These are phyloP conservation scores for Megalopta genalis DNA, from an alignment of 1,140 invertebrate genomes.

Conservation along the genomic window DNA sequence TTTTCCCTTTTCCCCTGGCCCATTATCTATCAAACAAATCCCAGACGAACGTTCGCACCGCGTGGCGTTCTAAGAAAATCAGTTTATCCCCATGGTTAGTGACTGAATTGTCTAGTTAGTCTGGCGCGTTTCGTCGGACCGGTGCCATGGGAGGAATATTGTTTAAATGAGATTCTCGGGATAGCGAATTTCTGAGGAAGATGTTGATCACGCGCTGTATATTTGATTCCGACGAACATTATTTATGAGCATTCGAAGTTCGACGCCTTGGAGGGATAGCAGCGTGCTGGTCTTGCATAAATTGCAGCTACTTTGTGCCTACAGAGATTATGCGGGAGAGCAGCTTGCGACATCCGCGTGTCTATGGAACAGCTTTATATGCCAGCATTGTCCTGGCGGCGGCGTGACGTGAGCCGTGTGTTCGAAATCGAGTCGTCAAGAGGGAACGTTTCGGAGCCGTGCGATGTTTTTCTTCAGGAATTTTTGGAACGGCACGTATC, in stretches of 20 bases:
- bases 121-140: neutral
- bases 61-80: neutral
- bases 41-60: no score
- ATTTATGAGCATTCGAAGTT: conserved; percentile 10
- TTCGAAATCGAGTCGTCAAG: no score
- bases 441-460: no score
- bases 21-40: no score
- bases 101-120: neutral
- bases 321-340: neutral
- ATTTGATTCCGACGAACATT: neutral
- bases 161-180: neutral
- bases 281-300: neutral
- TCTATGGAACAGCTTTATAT: no score
- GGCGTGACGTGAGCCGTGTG: no score
- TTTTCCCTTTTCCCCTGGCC: no score
- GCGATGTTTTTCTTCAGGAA: no score
- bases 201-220: neutral
- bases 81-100: neutral
- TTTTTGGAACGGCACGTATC: neutral
- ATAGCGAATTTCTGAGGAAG: neutral
- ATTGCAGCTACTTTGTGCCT: neutral
- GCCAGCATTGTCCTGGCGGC: no score
- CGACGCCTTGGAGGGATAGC: neutral
- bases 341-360: neutral
- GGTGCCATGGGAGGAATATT: neutral